Conservation (phyloP, 2,888 invertebrate genomes). For the Hesperia comma region DNA sequence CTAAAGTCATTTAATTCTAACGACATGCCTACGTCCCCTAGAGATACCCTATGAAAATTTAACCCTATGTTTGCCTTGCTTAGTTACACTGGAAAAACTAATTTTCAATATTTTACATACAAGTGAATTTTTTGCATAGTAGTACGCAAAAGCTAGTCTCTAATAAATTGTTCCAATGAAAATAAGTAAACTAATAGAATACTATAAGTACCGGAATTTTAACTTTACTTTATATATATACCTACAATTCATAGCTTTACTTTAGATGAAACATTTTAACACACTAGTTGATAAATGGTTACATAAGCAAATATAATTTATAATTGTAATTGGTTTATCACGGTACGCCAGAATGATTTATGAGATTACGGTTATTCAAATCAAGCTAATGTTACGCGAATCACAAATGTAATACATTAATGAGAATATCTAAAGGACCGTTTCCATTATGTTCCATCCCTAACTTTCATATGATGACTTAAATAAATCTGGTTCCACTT, state of each 20-base stretch:
- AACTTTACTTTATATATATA: too few species aligned
- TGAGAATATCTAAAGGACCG: not conserved
- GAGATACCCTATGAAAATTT: slow-evolving; percentile 18
- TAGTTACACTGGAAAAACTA: too few species aligned
- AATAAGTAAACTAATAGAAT: too few species aligned
- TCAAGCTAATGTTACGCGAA: not conserved
- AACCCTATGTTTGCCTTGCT: not conserved
- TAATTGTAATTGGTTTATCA: slow-evolving; percentile 9
- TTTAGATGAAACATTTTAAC: not conserved
- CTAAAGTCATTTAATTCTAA: slow-evolving; percentile 16
- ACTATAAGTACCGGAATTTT: too few species aligned
- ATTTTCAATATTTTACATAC: not conserved
- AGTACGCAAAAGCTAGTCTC: too few species aligned
- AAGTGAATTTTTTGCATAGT: not conserved
- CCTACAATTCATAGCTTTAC: too few species aligned
- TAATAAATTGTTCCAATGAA: too few species aligned
- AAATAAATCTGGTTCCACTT: too few species aligned
- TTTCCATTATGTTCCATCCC: too few species aligned
- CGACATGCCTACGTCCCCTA: not conserved
- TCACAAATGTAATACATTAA: not conserved
- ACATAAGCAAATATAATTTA: not conserved
- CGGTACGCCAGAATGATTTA: slow-evolving; percentile 5
- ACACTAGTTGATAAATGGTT: not conserved
- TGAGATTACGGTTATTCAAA: slow-evolving; percentile 9
- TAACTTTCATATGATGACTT: too few species aligned